Conservation (phyloP, 2,888 invertebrate genomes). For the Loripinus fragilis region DNA sequence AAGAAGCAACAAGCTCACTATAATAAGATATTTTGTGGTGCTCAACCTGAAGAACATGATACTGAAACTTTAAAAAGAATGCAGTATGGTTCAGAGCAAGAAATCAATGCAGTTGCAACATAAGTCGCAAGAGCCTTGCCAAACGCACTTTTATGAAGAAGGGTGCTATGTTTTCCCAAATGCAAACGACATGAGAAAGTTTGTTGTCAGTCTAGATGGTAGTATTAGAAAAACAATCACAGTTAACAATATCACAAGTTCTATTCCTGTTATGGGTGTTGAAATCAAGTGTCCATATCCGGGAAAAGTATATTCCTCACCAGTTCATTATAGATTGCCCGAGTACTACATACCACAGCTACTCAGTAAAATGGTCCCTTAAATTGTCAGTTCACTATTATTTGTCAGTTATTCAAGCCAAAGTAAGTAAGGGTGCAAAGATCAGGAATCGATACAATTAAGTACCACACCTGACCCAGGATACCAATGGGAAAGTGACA, state of each 20-base stretch:
- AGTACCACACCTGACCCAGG: too few relatives aligned
- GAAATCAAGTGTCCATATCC: constrained; percentile 56
- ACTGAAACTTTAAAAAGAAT: background rate
- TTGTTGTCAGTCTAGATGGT: constrained; percentile 12
- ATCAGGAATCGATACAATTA: too few relatives aligned
- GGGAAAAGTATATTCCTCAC: constrained; percentile 32
- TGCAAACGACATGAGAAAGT: too few relatives aligned
- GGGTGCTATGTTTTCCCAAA: background rate
- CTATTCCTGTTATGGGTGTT: background rate
- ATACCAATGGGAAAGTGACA: too few relatives aligned
- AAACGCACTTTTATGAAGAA: background rate
- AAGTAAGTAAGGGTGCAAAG: too few relatives aligned
- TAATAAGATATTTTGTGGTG: background rate
- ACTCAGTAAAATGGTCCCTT: constrained; percentile 43
- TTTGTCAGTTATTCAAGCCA: constrained; percentile 20
- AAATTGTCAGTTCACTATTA: background rate
- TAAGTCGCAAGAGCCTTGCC: background rate
- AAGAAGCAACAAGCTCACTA: background rate
- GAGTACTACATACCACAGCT: constrained; percentile 49
- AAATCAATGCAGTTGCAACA: constrained; percentile 16
- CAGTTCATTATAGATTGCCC: too few relatives aligned
- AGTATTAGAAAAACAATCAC: background rate
- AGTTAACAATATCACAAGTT: too few relatives aligned
- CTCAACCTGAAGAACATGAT: background rate
- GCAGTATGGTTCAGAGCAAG: background rate